These are phyloP conservation scores for Xiphydria camelus DNA, from an alignment of 2,888 invertebrate genomes.

Conservation along the genomic window DNA sequence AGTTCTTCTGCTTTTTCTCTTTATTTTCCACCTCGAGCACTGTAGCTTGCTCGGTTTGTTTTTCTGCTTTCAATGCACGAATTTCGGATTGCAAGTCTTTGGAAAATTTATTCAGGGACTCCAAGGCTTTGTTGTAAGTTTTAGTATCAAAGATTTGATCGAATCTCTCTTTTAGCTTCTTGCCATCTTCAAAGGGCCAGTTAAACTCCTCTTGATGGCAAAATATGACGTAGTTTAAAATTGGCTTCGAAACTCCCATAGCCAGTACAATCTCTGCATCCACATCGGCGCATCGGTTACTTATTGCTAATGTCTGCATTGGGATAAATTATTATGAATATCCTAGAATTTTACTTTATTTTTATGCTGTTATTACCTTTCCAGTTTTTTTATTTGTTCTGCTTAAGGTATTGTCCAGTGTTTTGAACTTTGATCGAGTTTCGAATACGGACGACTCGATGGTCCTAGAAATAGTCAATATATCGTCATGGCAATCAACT, in stretches of 20 bases:
- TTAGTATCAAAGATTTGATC: conserved; percentile 98
- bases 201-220: conserved; percentile 98
- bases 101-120: conserved; percentile 69
- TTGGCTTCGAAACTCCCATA: conserved; percentile 89
- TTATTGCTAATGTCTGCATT: conserved; percentile 60
- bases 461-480: conserved; percentile 69
- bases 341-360: no score
- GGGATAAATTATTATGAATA: no score
- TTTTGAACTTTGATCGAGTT: conserved; percentile 65
- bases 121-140: conserved; percentile 88
- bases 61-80: conserved; percentile 15
- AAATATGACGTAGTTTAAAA: conserved; percentile 95
- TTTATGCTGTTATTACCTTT: conserved; percentile 27
- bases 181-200: conserved; percentile 95
- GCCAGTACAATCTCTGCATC: conserved; percentile 71
- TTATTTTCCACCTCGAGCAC: conserved; percentile 68
- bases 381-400: conserved; percentile 33
- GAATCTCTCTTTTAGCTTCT: conserved; percentile 91
- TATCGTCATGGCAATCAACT: conserved; percentile 64
- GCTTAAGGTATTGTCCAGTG: conserved; percentile 69
- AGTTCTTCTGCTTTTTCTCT: conserved; percentile 66
- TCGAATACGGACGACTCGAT: conserved; percentile 67
- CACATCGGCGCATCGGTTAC: conserved; percentile 72
- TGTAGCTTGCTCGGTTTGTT: conserved; percentile 62
- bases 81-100: conserved; percentile 57